Evolutionary conservation across 2,888 invertebrate genomes (phyloP).

Genomic region (Calephelis perditalis): DNA sequence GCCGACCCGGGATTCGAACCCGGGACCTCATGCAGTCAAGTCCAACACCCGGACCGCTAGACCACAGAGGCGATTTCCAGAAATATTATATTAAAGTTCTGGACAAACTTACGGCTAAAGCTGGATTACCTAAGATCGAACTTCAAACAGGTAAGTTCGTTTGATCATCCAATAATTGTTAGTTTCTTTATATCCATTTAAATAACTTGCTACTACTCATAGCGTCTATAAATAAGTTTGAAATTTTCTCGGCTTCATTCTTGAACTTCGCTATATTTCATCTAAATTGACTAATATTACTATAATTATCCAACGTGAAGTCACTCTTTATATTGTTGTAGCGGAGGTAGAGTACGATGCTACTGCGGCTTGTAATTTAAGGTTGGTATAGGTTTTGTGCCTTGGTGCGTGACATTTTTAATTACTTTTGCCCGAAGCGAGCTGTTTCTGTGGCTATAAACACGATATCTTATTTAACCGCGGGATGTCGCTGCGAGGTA

Average conservation of each 20-base stretch:
- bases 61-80: too few species aligned
- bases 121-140: too few species aligned
- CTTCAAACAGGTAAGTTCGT: too few species aligned
- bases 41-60: too few species aligned
- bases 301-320: conserved; percentile 7
- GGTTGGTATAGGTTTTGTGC: conserved; percentile 38
- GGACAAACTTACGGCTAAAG: too few species aligned
- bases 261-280: conserved; percentile 2
- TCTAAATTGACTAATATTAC: background rate
- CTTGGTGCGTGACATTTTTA: conserved; percentile 46
- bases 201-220: too few species aligned
- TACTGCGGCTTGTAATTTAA: conserved; percentile 6
- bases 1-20: too few species aligned
- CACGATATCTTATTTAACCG: conserved; percentile 10
- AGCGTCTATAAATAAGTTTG: too few species aligned
- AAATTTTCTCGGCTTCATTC: background rate
- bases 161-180: too few species aligned
- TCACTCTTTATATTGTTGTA: background rate
- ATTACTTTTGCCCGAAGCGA: conserved; percentile 51
- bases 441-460: conserved; percentile 20
- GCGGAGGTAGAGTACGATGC: background rate
- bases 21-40: too few species aligned
- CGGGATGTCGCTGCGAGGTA: conserved; percentile 6
- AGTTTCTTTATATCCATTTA: too few species aligned
- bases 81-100: too few species aligned